Evolutionary conservation across 30 jellyfish, hydroid and myxozoan species (phyloP), one percentile per base, ranked within the genome.

Genomic region (Turritopsis rubra): DNA sequence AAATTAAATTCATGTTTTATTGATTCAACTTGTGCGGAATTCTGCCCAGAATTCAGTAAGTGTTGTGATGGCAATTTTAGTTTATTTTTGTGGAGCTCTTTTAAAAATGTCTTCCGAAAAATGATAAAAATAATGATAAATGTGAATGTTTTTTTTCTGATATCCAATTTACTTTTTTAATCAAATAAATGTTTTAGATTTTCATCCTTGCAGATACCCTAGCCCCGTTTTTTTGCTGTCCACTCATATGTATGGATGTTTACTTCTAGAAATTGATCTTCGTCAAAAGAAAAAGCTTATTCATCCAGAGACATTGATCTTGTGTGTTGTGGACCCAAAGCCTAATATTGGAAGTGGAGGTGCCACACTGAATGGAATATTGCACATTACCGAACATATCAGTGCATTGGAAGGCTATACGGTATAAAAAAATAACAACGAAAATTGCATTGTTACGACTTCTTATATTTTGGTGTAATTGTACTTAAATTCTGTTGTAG

Each of bases 291-390:
- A 92, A 77, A 89, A 90, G 72, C 78, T 77, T 71, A 92, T 92
- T 53, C 75, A 93, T 25, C 81, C 83, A 28, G 86, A 91, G 30
- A 88, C 98, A 8, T 68, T 85, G 28, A 76, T 92, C 22, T 90
- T 92, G 0, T 77, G 98, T 65, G 96, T 92, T 65, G 96, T 84
- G 53, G 98, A 92, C 53, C 98, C 98, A 8, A 77, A 79, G 29
- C 83, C 88, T 75, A 84, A 87, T 54, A 95, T 92, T 75, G 98
- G 98, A 17, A 92, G 98, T 86, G 98, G 98, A 7, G 96, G 98
- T 28, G 98, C 98, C 1, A 88, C 98, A n/a, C 73, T 92, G 28
- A 92, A 92, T 85, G 98, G 96, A 19, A 71, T 92, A 71, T 88
- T 92, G 29, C 93, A 89, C 71, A 93, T 92, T n/a, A 88, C 98